These are phyloP conservation scores for Papilio dardanus DNA, from an alignment of 1,140 invertebrate genomes.

Conservation along the genomic window DNA sequence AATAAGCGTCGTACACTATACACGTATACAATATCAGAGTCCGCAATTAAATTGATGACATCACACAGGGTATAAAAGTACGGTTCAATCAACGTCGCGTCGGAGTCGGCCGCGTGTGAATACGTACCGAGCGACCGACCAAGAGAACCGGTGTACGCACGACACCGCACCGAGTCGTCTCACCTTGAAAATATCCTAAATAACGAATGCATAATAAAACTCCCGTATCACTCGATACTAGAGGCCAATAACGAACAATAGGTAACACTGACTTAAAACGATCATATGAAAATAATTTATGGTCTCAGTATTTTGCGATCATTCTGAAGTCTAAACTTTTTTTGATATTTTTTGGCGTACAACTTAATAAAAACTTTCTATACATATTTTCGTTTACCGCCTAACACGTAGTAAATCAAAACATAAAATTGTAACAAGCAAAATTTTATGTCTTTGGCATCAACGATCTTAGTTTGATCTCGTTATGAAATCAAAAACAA, in stretches of 20 bases:
- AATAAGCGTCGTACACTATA: constrained; percentile 41
- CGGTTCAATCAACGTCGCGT: constrained; percentile 63
- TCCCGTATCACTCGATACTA: background rate
- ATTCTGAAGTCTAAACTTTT: background rate
- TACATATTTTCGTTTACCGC: background rate
- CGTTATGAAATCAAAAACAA: background rate
- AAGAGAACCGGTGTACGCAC: constrained; percentile 33
- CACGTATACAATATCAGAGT: constrained; percentile 67
- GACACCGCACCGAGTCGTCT: background rate
- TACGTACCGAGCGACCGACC: constrained; percentile 30
- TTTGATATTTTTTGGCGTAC: background rate
- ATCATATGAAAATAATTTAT: background rate
- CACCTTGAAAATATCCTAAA: constrained; percentile 38
- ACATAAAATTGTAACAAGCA: background rate
- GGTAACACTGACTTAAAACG: background rate
- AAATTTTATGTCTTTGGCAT: background rate
- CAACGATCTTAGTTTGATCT: constrained; percentile 10
- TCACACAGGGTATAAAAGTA: constrained; percentile 75
- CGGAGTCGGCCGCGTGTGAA: constrained; percentile 39
- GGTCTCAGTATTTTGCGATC: background rate
- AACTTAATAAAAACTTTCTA: background rate
- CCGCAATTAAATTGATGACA: constrained; percentile 77
- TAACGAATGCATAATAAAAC: constrained; percentile 37
- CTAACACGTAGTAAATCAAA: background rate
- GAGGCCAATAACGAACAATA: constrained; percentile 23